These are phyloP conservation scores for Trichacis sp. DNA, from an alignment of 2,888 invertebrate species.

Conservation along the genomic window DNA sequence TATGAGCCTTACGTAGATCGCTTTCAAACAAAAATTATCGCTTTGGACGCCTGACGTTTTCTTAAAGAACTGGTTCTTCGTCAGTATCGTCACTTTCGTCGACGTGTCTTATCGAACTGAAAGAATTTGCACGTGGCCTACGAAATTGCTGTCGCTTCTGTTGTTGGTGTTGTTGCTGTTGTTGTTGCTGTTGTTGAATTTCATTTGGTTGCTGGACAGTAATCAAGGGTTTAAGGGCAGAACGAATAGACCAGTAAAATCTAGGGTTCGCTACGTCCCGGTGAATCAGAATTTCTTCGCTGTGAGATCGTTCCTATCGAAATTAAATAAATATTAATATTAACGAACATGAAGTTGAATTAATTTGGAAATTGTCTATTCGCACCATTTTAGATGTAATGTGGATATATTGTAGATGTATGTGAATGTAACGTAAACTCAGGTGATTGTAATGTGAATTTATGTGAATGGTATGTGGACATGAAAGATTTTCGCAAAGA, in stretches of 20 bases:
- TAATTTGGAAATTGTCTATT: too few relatives aligned
- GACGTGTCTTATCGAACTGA: constrained; percentile 73
- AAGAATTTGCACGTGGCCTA: constrained; percentile 74
- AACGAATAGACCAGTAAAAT: constrained; percentile 79
- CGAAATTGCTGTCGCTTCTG: constrained; percentile 61
- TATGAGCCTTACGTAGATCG: too few relatives aligned
- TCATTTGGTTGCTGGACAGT: constrained; percentile 67
- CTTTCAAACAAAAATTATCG: too few relatives aligned
- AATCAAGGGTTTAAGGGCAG: constrained; percentile 83
- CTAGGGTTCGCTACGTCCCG: constrained; percentile 84
- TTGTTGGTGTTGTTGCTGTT: constrained; percentile 25
- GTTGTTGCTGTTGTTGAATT: constrained; percentile 31
- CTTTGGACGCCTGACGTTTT: too few relatives aligned
- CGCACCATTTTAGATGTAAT: too few relatives aligned
- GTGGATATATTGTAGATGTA: too few relatives aligned
- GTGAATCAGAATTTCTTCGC: constrained; percentile 77
- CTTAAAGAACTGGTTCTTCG: constrained; percentile 76
- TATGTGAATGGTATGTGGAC: too few relatives aligned
- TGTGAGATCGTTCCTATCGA: constrained; percentile 72
- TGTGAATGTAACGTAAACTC: too few relatives aligned
- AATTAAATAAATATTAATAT: too few relatives aligned
- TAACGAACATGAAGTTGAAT: too few relatives aligned
- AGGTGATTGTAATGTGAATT: too few relatives aligned
- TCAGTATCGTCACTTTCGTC: constrained; percentile 74
- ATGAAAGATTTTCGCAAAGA: too few relatives aligned